A percentile compares a stretch with the other conserved stretches of the same genome.
These are phyloP conservation scores for Tadarida brasiliensis DNA, from an alignment of 2,797 vertebrate genomes.

Conservation along the genomic window DNA sequence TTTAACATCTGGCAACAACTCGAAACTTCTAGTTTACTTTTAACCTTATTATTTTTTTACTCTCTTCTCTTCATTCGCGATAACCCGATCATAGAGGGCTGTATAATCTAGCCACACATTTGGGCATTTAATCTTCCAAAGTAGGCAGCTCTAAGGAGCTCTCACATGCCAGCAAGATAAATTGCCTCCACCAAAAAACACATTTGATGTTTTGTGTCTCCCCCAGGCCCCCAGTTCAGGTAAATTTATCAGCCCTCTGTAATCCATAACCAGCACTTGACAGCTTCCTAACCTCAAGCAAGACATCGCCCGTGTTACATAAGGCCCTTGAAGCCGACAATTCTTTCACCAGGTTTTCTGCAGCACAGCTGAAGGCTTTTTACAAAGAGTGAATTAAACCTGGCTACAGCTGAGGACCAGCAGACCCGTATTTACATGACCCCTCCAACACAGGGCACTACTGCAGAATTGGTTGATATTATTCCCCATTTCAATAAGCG, in stretches of 20 bases:
- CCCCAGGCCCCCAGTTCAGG: neutral
- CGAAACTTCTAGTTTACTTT: slow-evolving; percentile 12
- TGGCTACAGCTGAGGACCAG: neutral
- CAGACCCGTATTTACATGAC: neutral
- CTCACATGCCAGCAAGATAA: neutral
- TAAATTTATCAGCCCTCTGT: neutral
- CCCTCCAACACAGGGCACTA: neutral
- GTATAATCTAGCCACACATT: neutral
- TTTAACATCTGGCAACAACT: slow-evolving; percentile 51
- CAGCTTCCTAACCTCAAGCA: neutral
- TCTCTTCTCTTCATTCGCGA: slow-evolving; percentile 31
- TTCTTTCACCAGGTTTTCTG: neutral
- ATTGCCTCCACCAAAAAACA: neutral
- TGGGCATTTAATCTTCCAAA: slow-evolving; percentile 16
- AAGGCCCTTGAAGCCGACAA: neutral
- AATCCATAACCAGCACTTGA: neutral
- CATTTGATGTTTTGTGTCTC: neutral
- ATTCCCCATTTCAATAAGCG: neutral
- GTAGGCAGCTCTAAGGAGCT: fast-evolving
- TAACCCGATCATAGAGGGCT: neutral
- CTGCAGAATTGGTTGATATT: neutral
- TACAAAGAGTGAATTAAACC: neutral
- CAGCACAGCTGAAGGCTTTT: neutral
- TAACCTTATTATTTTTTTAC: neutral
- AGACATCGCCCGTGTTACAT: neutral